A percentile compares a stretch with the other conserved stretches of the same genome.
These are phyloP conservation scores for Apocrypta bakeri DNA, from an alignment of 1,140 invertebrate species.

Conservation along the genomic window DNA sequence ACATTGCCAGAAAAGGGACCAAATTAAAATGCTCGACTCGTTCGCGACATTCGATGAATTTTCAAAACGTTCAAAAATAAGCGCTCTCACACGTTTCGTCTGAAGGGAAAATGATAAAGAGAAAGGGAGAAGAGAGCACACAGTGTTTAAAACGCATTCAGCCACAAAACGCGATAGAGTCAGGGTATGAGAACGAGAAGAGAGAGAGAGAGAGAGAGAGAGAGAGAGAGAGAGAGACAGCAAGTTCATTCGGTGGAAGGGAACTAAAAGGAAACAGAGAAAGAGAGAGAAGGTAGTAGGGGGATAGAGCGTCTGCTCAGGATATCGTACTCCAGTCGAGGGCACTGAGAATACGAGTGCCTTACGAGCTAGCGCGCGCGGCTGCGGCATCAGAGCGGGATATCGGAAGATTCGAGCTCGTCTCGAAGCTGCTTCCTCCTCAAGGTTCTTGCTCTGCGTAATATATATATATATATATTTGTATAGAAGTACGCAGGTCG, in stretches of 20 bases:
- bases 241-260: not conserved
- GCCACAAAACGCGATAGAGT: constrained; percentile 31
- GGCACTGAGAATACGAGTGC: constrained; percentile 19
- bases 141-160: constrained; percentile 37
- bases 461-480: not conserved
- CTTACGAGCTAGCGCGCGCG: constrained; percentile 1
- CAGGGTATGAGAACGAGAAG: not conserved
- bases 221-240: constrained; percentile 30
- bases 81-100: not conserved
- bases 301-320: constrained; percentile 33
- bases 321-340: constrained; percentile 40
- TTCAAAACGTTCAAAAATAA: constrained; percentile 38
- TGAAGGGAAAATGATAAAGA: constrained; percentile 2
- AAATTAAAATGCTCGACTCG: constrained; percentile 37
- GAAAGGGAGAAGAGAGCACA: not conserved
- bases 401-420: constrained; percentile 35
- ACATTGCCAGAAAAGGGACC: not conserved
- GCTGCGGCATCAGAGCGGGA: not conserved
- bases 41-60: constrained; percentile 31
- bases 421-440: constrained; percentile 9
- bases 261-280: not conserved
- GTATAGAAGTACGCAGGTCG: not conserved
- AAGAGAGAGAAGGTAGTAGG: constrained; percentile 19
- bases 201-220: constrained; percentile 30
- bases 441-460: not conserved